Evolutionary conservation across 2,888 invertebrate genomes (phyloP), one percentile per base, ranked within the genome.

Genomic region (Dendrolimus pini): DNA sequence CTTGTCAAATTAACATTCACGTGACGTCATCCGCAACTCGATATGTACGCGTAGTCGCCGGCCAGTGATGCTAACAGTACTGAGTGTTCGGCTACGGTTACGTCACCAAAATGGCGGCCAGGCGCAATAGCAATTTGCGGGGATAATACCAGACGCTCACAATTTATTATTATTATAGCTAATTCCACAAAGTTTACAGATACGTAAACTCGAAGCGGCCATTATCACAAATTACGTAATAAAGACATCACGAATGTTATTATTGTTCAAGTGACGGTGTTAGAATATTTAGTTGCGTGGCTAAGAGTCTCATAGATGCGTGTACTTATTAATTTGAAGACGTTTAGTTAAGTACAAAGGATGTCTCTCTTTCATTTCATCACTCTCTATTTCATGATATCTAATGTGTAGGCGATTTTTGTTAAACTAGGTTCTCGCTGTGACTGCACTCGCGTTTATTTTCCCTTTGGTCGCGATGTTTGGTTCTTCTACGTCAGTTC

Each of bases 311-410:
- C 89, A 89, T 82, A 74, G 65, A 75, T 66, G 75, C 72, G 78
- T 85, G 88, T 88, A 87, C 85, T 87, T 88, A 87, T 83, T 82
- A 75, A 78, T 80, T 77, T 80, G 72, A 81, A 82, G 75, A 77
- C 77, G 78, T 81, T 85, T 87, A 87, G 87, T 78, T 77, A 86
- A 88, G 88, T 89, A 85, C 86, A 89, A 89, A 87, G 71, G 77
- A 83, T 81, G 88, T 90, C 90, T 90, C 90, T 90, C 89, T 90
- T 80, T 83, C 78, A 82, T 80, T 82, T 85, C 78, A 82, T 82
- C 82, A 88, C 90, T 89, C 89, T 90, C 89, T 90, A 88, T 79
- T 84, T 82, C 86, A 84, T 82, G 57, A 59, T 79, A 74, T 75
- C 72, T 78, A 76, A 76, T 77, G 71, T 80, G 68, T 85, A 83